Conservation (phyloP, 2,113 vertebrate genomes). For the Melanotaenia duboulayi region DNA sequence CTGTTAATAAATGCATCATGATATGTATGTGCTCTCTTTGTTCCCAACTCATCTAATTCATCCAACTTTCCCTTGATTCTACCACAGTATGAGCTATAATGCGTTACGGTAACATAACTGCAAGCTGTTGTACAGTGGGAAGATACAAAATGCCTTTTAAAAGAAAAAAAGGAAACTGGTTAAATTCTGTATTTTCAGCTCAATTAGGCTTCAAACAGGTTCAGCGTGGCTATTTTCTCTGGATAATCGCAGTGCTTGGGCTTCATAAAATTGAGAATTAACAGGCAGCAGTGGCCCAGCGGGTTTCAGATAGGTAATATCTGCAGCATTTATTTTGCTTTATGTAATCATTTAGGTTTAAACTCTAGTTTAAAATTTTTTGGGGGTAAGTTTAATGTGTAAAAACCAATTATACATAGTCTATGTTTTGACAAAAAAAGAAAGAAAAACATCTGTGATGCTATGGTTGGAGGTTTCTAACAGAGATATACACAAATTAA, state of each 20-base stretch:
- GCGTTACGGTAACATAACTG: conserved; percentile 42
- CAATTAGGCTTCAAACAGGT: conserved; percentile 66
- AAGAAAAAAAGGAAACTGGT: conserved; percentile 14
- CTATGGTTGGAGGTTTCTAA: background rate
- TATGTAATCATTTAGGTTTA: too few species aligned
- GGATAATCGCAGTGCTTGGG: conserved; percentile 12
- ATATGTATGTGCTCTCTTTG: too few species aligned
- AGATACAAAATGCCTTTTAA: background rate
- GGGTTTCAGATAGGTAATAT: conserved; percentile 1
- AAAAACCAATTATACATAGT: background rate
- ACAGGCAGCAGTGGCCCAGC: background rate
- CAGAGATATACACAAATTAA: background rate
- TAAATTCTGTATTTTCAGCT: conserved; percentile 72
- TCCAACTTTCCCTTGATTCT: conserved; percentile 19
- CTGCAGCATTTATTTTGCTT: background rate
- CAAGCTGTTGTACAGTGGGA: conserved; percentile 22
- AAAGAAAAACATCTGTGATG: background rate
- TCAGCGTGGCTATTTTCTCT: conserved; percentile 35
- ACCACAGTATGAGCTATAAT: conserved; percentile 17
- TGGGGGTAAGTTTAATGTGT: background rate
- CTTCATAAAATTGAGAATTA: conserved; percentile 22
- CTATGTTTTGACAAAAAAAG: background rate
- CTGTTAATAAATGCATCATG: too few species aligned
- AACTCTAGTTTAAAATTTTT: too few species aligned
- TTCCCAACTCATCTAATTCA: background rate